phyloP scores from a whole-genome alignment of 2,797 vertebrate species.

The Danio albolineatus region DNA sequence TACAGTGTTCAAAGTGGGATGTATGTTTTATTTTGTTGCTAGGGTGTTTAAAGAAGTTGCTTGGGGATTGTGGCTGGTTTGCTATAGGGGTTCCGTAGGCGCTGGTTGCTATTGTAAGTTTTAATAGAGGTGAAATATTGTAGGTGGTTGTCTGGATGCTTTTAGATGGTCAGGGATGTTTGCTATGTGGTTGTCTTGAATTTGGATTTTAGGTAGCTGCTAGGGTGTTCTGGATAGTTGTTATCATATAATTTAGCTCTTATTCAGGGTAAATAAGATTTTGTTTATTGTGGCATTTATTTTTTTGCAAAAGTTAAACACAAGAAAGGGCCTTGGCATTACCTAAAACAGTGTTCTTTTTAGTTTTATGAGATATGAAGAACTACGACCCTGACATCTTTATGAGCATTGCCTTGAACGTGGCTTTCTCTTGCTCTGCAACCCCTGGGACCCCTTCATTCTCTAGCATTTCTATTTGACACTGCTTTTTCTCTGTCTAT shows the following conservation, averaged over 20 bases:
- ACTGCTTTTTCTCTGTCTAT: conserved; percentile 45
- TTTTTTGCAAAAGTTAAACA: background rate
- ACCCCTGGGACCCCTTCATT: conserved; percentile 46
- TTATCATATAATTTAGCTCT: no score
- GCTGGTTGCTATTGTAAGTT: no score
- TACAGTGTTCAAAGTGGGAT: background rate
- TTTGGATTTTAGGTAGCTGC: no score
- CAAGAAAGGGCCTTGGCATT: conserved; percentile 59
- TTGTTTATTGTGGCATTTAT: conserved; percentile 4
- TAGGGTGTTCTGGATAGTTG: no score
- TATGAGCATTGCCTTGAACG: conserved; percentile 63
- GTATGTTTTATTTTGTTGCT: background rate
- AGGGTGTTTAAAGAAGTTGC: background rate
- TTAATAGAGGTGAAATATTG: no score
- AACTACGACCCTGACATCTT: conserved; percentile 71
- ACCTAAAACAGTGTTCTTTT: conserved; percentile 72
- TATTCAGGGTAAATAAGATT: no score
- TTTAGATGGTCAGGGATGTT: no score
- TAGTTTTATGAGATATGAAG: conserved; percentile 78
- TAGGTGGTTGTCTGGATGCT: no score
- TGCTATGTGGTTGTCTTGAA: no score
- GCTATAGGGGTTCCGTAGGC: no score
- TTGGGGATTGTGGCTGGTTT: no score
- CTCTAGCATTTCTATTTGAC: conserved; percentile 26
- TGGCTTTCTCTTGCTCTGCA: conserved; percentile 12